A percentile compares a stretch with the other conserved stretches of the same genome.
Evolutionary conservation across 2,797 vertebrate species (phyloP).

Genomic region (Parauchenoglanis punctatus): DNA sequence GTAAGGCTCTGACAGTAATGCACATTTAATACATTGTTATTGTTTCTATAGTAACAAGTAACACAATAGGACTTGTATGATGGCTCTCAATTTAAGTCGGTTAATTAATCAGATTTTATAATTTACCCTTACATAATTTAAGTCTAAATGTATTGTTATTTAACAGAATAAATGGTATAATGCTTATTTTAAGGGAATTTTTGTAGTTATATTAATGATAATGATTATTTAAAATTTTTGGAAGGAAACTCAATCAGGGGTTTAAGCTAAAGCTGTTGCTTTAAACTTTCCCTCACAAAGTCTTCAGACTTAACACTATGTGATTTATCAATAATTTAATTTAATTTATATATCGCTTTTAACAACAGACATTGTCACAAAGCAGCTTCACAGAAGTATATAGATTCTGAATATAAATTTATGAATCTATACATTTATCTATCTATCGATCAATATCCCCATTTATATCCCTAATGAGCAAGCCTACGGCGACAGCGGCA

Average conservation of each 20-base stretch:
- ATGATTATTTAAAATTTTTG: neutral
- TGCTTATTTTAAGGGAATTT: neutral
- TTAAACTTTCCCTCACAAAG: neutral
- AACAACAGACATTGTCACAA: too few species aligned
- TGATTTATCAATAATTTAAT: neutral
- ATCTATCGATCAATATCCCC: too few species aligned
- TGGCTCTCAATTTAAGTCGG: neutral
- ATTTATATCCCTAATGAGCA: too few species aligned
- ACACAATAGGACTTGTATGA: neutral
- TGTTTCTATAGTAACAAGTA: neutral
- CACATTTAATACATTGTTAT: neutral
- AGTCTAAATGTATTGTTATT: neutral
- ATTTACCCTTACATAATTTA: neutral
- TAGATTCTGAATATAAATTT: too few species aligned
- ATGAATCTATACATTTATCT: too few species aligned
- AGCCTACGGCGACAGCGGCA: too few species aligned
- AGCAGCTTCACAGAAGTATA: too few species aligned
- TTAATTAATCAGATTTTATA: neutral
- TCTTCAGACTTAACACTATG: neutral
- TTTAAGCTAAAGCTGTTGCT: neutral
- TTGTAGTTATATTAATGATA: neutral
- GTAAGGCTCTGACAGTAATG: neutral
- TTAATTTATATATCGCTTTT: too few species aligned
- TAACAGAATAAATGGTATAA: neutral
- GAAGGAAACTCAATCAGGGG: neutral